Conservation (phyloP, 2,113 vertebrate genomes). For the Serinus canaria region DNA sequence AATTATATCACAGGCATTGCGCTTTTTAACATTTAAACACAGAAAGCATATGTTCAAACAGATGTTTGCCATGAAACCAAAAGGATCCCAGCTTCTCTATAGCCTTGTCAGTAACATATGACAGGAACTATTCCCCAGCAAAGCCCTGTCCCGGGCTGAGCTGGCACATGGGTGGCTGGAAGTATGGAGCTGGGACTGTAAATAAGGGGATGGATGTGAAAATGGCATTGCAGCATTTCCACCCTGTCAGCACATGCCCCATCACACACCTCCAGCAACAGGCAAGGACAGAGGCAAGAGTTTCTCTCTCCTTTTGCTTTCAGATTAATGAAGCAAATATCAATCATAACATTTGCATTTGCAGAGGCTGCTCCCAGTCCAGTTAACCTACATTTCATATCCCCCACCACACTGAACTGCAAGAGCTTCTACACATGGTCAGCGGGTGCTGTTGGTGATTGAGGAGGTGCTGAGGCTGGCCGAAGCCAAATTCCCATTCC, state of each 20-base stretch:
- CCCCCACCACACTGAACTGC: not conserved
- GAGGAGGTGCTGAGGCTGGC: not conserved
- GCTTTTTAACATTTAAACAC: slow-evolving; percentile 42
- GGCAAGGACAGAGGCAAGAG: not conserved
- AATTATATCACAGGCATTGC: not conserved
- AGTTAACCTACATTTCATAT: not conserved
- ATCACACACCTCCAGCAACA: not conserved
- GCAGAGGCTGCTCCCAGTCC: not conserved
- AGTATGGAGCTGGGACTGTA: not conserved
- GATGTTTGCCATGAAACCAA: slow-evolving; percentile 44
- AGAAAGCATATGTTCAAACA: slow-evolving; percentile 26
- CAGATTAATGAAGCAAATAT: not conserved
- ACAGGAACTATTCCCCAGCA: not conserved
- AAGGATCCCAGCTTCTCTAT: not conserved
- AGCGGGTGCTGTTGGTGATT: accelerated
- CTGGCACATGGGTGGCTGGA: not conserved
- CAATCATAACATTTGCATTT: not conserved
- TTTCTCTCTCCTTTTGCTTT: not conserved
- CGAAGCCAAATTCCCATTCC: not conserved
- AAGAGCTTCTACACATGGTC: not conserved
- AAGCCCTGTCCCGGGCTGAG: accelerated
- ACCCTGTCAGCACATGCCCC: not conserved
- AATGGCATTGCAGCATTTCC: not conserved
- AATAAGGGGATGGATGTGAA: not conserved
- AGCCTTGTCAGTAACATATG: accelerated